Conservation (phyloP, 2,888 invertebrate species). For the Plemyria rubiginata region DNA sequence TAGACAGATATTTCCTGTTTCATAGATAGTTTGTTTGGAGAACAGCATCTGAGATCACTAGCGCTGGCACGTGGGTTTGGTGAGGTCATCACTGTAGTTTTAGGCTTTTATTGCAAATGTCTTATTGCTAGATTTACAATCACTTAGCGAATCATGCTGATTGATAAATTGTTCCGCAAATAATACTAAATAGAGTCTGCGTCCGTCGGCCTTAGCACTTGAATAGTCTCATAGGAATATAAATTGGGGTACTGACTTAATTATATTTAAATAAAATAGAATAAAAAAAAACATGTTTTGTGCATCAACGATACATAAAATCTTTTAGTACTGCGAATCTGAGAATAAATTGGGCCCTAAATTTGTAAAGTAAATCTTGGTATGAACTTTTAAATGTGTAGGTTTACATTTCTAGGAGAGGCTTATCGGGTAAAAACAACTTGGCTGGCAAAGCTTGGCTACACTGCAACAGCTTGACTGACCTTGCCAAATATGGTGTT, state of each 20-base stretch:
- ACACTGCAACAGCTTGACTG: neutral
- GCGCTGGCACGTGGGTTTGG: slow-evolving; percentile 32
- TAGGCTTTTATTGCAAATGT: slow-evolving; percentile 33
- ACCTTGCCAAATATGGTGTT: slow-evolving; percentile 29
- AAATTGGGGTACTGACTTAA: neutral
- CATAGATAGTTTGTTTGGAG: neutral
- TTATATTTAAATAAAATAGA: neutral
- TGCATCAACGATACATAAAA: no score
- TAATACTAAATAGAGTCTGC: neutral
- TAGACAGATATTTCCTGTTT: neutral
- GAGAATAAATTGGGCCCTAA: no score
- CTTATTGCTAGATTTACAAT: slow-evolving; percentile 31
- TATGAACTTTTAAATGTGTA: no score
- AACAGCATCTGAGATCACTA: slow-evolving; percentile 22
- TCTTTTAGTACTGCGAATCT: no score
- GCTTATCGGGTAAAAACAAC: neutral
- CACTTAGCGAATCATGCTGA: slow-evolving; percentile 19
- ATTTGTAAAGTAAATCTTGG: no score
- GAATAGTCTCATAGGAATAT: neutral
- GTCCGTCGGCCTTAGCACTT: neutral
- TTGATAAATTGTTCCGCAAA: slow-evolving; percentile 23
- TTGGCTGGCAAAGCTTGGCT: no score
- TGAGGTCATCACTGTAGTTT: slow-evolving; percentile 39
- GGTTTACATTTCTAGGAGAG: neutral
- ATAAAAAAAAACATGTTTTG: no score